Evolutionary conservation across 1,140 invertebrate species (phyloP), one percentile per base, ranked within the genome.

Genomic region (Andricus grossulariae): DNA sequence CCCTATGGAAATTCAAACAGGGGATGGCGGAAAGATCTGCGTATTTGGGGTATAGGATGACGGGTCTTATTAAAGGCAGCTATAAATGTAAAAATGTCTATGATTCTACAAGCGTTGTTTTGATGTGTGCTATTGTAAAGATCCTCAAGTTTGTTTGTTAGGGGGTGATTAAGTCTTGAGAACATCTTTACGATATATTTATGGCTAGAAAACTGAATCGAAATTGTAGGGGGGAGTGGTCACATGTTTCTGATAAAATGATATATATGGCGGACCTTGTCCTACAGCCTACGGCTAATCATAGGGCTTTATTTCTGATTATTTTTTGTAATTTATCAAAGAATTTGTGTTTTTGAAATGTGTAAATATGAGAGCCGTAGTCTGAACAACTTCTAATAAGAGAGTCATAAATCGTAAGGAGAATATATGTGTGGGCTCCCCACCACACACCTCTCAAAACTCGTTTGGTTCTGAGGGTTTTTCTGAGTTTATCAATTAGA

Each of bases 381-480:
- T 81, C 82, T 16, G 81, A 21, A 52, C 19, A 75, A 3, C 75
- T 79, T 74, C 77, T 77, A 7, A 83, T 79, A 12, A 83, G 32
- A 13, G 76, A n/a, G 52, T 60, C 77, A 54, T n/a, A n/a, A n/a
- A n/a, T n/a, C n/a, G n/a, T n/a, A n/a, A n/a, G n/a, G n/a, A n/a
- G n/a, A n/a, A n/a, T 72, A 52, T 13, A 54, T 45, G 79, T 77
- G 52, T 82, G 19, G 25, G 77, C 79, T 11, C 83, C 77, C 80
- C 79, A 84, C 80, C 79, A 84, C 0, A 72, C 80, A 25, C 74
- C 55, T 55, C 81, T 79, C 15, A 82, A n/a, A 71, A 76, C 72
- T 16, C 77, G 80, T 0, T 82, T 15, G 16, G 81, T 80, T 50
- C 66, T 77, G 19, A 82, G 70, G 6, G 71, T 4, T 8, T 66